Conservation (phyloP, 2,797 vertebrate genomes). For the Microchirus variegatus region DNA sequence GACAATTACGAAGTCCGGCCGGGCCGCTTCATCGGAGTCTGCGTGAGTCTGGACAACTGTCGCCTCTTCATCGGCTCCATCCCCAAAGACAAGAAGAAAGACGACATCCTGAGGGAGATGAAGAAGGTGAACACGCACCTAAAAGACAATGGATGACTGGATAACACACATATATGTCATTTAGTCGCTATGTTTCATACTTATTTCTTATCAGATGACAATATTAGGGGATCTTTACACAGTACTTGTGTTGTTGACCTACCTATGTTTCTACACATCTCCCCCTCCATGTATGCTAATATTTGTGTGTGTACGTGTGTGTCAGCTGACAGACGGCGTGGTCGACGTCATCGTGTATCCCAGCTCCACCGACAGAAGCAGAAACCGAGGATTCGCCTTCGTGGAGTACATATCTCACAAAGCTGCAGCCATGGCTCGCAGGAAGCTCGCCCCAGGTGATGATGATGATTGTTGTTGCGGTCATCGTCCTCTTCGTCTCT, state of each 20-base stretch:
- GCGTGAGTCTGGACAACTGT: conserved; percentile 94
- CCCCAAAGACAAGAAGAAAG: conserved; percentile 93
- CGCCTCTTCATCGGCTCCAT: conserved; percentile 94
- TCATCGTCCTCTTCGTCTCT: background rate
- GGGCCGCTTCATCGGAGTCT: conserved; percentile 93
- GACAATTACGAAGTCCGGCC: conserved; percentile 92
- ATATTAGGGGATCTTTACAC: too few species aligned
- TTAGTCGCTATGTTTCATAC: too few species aligned
- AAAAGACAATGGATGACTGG: too few species aligned
- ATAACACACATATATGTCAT: too few species aligned
- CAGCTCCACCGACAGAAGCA: conserved; percentile 84
- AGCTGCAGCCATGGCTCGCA: conserved; percentile 93
- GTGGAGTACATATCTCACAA: conserved; percentile 96
- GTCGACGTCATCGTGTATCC: conserved; percentile 93
- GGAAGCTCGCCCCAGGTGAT: conserved; percentile 88
- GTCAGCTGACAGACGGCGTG: conserved; percentile 90
- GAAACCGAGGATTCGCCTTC: conserved; percentile 94
- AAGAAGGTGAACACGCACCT: conserved; percentile 30
- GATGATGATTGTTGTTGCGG: background rate
- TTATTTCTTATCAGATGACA: too few species aligned
- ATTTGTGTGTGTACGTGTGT: conserved; percentile 4
- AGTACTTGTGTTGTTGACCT: too few species aligned
- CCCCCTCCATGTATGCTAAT: background rate
- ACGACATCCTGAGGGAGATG: conserved; percentile 94
- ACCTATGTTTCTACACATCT: background rate